Conservation (phyloP, 2,113 vertebrate species). For the rabbit (Oryctolagus cuniculus) region mOryCun1.1 NC_091440.1:25641501-25642000, state of each 20-base stretch:
- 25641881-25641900: slow-evolving; percentile 54
- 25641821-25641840: slow-evolving; percentile 65
- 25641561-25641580: neutral
- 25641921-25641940: slow-evolving; percentile 24
- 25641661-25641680: neutral
- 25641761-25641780: neutral
- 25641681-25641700: neutral
- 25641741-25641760: neutral
- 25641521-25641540: neutral
- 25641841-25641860: slow-evolving; percentile 55
- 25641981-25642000: neutral
- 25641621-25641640: neutral
- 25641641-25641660: neutral
- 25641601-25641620: neutral
- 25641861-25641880: slow-evolving; percentile 57
- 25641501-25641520: neutral
- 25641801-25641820: slow-evolving; percentile 54
- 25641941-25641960: neutral
- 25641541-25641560: neutral
- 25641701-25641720: neutral
- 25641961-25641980: slow-evolving; percentile 24
- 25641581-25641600: neutral
- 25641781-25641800: slow-evolving; percentile 48
- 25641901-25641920: slow-evolving; percentile 65
- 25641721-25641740: slow-evolving; percentile 8